phyloP scores from a whole-genome alignment of 2,113 vertebrate species.

The Picathartes gymnocephalus region DNA sequence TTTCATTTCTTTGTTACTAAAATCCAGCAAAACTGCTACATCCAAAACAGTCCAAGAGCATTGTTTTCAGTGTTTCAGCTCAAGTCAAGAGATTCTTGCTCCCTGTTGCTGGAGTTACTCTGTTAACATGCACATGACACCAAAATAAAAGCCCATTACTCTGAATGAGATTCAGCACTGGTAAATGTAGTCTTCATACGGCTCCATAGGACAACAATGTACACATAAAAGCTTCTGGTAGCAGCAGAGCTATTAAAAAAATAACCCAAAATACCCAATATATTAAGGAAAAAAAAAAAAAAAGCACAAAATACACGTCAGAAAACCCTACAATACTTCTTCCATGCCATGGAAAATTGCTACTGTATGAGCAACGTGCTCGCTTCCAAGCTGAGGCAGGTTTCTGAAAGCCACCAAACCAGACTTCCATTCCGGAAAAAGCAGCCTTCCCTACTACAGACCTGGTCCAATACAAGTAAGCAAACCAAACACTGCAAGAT shows the following conservation, averaged over 20 bases:
- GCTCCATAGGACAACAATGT: background rate
- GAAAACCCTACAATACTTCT: background rate
- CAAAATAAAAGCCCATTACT: background rate
- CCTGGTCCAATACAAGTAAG: background rate
- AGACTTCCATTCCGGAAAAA: background rate
- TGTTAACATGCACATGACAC: background rate
- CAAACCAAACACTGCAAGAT: background rate
- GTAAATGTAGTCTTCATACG: background rate
- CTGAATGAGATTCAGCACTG: background rate
- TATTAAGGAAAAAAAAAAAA: background rate
- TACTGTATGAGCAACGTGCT: background rate
- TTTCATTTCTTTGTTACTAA: background rate
- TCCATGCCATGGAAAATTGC: background rate
- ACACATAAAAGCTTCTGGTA: background rate
- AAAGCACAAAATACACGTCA: background rate
- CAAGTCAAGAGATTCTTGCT: background rate
- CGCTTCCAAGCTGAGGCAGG: background rate
- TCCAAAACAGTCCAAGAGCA: background rate
- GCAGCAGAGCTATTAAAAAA: background rate
- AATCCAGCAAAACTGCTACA: background rate
- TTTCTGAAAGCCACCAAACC: background rate
- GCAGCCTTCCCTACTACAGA: background rate
- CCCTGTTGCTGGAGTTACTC: background rate
- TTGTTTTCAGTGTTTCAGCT: background rate
- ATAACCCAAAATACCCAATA: background rate